Percentiles rank a stretch among this genome's conserved stretches.
phyloP scores from a whole-genome alignment of 2,797 vertebrate species.

The Semaprochilodus insignis region DNA sequence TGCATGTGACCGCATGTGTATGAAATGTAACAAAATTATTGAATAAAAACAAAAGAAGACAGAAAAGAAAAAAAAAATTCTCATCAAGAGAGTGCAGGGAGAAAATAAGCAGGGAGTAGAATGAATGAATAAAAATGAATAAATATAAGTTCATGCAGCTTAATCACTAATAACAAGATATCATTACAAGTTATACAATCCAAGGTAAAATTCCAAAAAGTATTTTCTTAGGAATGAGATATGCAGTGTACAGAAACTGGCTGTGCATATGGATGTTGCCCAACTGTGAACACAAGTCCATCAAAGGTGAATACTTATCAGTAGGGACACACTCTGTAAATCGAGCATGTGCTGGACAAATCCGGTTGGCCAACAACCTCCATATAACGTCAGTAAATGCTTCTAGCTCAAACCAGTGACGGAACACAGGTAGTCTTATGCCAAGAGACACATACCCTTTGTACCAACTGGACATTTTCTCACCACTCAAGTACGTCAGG shows the following conservation, averaged over 20 bases:
- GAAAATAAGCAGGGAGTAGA: background rate
- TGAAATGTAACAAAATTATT: too few relatives aligned
- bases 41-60: too few relatives aligned
- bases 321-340: background rate
- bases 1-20: too few relatives aligned
- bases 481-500: background rate
- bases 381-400: background rate
- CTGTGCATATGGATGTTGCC: background rate
- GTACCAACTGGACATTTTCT: background rate
- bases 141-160: too few relatives aligned
- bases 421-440: background rate
- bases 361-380: background rate
- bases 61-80: too few relatives aligned
- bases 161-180: background rate
- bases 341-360: background rate
- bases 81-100: too few relatives aligned
- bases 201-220: background rate
- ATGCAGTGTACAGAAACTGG: background rate
- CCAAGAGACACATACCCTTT: background rate
- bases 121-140: too few relatives aligned
- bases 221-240: background rate
- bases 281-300: background rate
- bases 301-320: conserved; percentile 12
- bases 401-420: conserved; percentile 15
- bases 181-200: background rate